A percentile compares a stretch with the other conserved stretches of the same genome.
These are phyloP conservation scores for Aphelinus certus DNA, from an alignment of 1,140 invertebrate genomes.

Conservation along the genomic window DNA sequence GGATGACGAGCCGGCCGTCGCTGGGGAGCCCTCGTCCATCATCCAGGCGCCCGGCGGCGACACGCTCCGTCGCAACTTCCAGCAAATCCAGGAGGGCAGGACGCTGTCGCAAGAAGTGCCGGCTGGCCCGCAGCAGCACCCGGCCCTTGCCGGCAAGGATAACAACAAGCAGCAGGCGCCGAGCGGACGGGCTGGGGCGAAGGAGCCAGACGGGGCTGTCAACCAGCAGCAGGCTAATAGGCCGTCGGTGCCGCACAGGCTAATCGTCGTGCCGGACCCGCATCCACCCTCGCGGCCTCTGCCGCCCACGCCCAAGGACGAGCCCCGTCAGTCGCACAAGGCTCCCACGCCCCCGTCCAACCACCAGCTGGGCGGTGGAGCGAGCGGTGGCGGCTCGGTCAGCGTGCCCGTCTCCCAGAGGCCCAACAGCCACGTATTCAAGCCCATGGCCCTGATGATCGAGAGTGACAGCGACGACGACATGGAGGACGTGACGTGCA, in stretches of 20 bases:
- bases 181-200: constrained; percentile 58
- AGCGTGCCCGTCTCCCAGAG: constrained; percentile 71
- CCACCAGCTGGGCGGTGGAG: constrained; percentile 53
- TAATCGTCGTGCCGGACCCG: constrained; percentile 77
- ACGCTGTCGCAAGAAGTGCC: constrained; percentile 70
- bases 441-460: constrained; percentile 74
- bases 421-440: constrained; percentile 81
- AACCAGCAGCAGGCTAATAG: constrained; percentile 82
- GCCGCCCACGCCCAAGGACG: constrained; percentile 83
- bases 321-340: constrained; percentile 70
- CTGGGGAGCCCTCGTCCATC: constrained; percentile 89
- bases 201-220: constrained; percentile 62
- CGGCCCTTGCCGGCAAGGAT: constrained; percentile 65
- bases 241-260: constrained; percentile 86
- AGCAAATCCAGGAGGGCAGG: constrained; percentile 93
- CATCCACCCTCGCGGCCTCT: constrained; percentile 79
- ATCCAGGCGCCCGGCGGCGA: constrained; percentile 89
- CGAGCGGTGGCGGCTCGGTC: constrained; percentile 56
- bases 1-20: constrained; percentile 84
- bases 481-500: constrained; percentile 68
- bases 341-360: constrained; percentile 68
- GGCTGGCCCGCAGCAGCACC: constrained; percentile 43
- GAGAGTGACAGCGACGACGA: constrained; percentile 66
- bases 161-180: constrained; percentile 58
- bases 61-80: constrained; percentile 94